A percentile compares a stretch with the other conserved stretches of the same genome.
phyloP scores from a whole-genome alignment of 30 jellyfish, hydroid and myxozoan genomes.

The Cassiopea andromeda region DNA sequence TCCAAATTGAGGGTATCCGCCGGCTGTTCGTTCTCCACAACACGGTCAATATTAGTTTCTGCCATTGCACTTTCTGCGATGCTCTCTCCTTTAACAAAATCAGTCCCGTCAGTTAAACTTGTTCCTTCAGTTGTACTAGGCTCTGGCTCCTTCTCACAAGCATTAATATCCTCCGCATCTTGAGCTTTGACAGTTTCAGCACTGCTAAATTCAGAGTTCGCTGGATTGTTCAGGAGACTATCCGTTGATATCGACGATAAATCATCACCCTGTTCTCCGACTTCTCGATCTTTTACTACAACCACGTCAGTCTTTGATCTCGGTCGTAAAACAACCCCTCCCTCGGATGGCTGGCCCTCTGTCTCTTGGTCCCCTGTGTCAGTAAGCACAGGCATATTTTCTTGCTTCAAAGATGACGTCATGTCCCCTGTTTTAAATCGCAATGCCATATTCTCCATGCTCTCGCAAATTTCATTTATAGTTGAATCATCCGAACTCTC shows the following conservation, averaged over 20 bases:
- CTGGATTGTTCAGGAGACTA: conserved; percentile 63
- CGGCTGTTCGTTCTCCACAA: neutral
- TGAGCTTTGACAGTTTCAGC: conserved; percentile 26
- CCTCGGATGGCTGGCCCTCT: conserved; percentile 9
- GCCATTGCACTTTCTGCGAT: neutral
- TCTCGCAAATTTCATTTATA: conserved; percentile 49
- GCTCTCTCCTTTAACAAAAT: neutral
- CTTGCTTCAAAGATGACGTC: conserved; percentile 31
- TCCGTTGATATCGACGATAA: conserved; percentile 49
- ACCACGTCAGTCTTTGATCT: conserved; percentile 40
- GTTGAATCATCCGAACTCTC: conserved; percentile 67
- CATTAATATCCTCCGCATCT: neutral
- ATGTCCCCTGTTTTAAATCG: neutral
- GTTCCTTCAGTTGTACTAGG: no score
- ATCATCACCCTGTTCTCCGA: conserved; percentile 17
- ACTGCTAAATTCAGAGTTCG: conserved; percentile 29
- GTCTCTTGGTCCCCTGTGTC: conserved; percentile 47
- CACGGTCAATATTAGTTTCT: neutral
- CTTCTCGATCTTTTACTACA: neutral
- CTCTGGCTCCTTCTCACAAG: neutral
- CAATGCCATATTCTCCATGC: conserved; percentile 41
- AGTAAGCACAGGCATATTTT: conserved; percentile 29
- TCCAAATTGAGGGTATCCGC: neutral
- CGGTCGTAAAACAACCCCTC: conserved; percentile 8
- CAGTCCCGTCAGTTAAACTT: no score